A percentile compares a stretch with the other conserved stretches of the same genome.
Evolutionary conservation across 2,113 vertebrate species (phyloP).

Genomic region (Chlorodrepanis virens): DNA sequence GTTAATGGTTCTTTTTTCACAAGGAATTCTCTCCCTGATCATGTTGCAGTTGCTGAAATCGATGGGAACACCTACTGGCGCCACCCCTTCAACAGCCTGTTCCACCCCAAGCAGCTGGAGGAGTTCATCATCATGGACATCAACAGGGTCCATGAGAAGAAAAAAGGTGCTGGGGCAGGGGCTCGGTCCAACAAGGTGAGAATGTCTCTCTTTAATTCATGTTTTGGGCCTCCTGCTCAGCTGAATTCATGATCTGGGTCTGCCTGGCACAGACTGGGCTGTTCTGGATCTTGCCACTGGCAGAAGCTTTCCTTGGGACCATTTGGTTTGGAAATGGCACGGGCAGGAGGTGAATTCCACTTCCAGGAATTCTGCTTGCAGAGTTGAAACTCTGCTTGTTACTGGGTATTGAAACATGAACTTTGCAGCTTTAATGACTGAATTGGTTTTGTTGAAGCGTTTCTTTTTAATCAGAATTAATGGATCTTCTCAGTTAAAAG

Average conservation of each 20-base stretch:
- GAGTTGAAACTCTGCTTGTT: not conserved
- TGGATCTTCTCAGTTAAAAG: not conserved
- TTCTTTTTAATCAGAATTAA: not conserved
- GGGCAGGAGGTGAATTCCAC: not conserved
- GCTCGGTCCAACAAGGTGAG: conserved; percentile 88
- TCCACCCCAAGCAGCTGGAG: conserved; percentile 87
- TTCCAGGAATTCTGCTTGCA: not conserved
- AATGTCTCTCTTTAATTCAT: accelerated
- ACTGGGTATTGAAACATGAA: not conserved
- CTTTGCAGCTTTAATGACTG: not conserved
- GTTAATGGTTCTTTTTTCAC: not conserved
- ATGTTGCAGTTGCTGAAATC: conserved; percentile 87
- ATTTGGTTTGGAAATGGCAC: not conserved
- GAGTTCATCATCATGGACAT: conserved; percentile 95
- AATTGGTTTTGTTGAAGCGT: not conserved
- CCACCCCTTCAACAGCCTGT: conserved; percentile 89
- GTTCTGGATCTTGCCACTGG: too few species aligned
- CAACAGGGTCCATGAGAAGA: conserved; percentile 79
- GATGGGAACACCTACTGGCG: conserved; percentile 92
- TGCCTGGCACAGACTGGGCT: not conserved
- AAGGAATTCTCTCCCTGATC: not conserved
- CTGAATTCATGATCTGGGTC: not conserved
- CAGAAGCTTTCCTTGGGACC: not conserved
- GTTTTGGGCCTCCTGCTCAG: not conserved
- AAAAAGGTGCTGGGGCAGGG: conserved; percentile 85